Percentiles rank a stretch among this genome's conserved stretches.
Conservation (phyloP, 2,888 invertebrate genomes). For the Biston betularia region DNA sequence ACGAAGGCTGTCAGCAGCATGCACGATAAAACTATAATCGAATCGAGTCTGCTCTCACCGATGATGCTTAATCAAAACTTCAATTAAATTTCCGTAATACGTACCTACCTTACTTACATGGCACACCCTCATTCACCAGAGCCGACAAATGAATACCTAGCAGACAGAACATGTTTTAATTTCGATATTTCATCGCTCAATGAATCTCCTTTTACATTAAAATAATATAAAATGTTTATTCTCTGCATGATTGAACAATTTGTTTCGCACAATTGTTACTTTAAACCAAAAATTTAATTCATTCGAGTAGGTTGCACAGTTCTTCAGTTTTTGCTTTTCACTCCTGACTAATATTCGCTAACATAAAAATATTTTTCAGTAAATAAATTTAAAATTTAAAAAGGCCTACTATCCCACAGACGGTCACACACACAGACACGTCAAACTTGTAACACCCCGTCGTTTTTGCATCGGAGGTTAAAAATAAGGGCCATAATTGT, state of each 20-base stretch:
- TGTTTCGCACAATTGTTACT: not conserved
- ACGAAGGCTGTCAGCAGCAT: slow-evolving; percentile 22
- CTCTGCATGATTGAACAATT: slow-evolving; percentile 15
- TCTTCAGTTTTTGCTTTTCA: not conserved
- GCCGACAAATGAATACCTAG: slow-evolving; percentile 72
- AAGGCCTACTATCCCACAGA: too few species aligned
- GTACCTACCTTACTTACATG: slow-evolving; percentile 57
- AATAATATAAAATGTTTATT: slow-evolving; percentile 18
- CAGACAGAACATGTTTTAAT: slow-evolving; percentile 70
- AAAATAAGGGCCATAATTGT: too few species aligned
- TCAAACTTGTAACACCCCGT: too few species aligned
- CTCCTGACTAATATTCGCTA: not conserved
- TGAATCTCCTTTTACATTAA: slow-evolving; percentile 53
- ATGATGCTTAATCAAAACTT: slow-evolving; percentile 81
- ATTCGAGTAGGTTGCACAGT: not conserved
- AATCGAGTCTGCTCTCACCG: slow-evolving; percentile 61
- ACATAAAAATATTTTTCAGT: too few species aligned
- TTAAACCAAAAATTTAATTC: not conserved
- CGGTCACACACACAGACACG: too few species aligned
- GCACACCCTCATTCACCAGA: slow-evolving; percentile 64
- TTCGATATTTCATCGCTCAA: slow-evolving; percentile 58
- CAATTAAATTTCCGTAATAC: slow-evolving; percentile 82
- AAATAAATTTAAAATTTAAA: too few species aligned
- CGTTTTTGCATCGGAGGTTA: too few species aligned
- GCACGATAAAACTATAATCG: slow-evolving; percentile 44